Base-by-base conservation (phyloP, 1,140 invertebrate genomes). In the Lysiphlebus fabarum region DNA sequence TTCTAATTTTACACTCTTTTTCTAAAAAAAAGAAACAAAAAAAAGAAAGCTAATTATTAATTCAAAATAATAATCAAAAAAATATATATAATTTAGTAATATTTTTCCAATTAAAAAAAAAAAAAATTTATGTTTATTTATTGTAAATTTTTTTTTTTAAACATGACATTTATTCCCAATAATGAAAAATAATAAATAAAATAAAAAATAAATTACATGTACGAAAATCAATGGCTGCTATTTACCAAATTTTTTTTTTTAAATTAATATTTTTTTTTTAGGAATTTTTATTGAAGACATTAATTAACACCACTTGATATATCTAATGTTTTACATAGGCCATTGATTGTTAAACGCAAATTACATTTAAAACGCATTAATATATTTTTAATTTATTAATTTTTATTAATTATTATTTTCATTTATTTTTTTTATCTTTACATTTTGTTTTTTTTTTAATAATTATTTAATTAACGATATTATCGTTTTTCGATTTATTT, bases 321-420 rank as follows among this genome's bases (percentile, higher is more conserved):
- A 44, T 61, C 68, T 64, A 67, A 1, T 61, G 63, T 63, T 65
- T 62, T 63, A 62, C 62, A 59, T 70, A 70, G 68, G 68, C 68
- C 68, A 68, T 70, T 70, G 68, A 70, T 65, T 70, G 66, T 70
- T 64, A 60, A 66, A 59, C 55, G 56, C 60, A 47, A 59, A 63
- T 56, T 61, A 44, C 54, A 53, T 49, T 44, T 45, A 3, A 49
- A 50, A 36, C 51, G n/a, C 38, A 60, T 53, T 42, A 49, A 41
- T 48, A 62, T 62, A 14, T 56, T 37, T 54, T 48, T 12, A 61
- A 44, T 53, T 7, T n/a, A 48, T 58, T 57, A 41, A 26, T 58
- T 55, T 33, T 37, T 51, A 2, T 59, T 36, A 41, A 38, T 33
- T 59, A n/a, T n/a, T n/a, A n/a, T n/a, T n/a, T n/a, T n/a, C n/a